Evolutionary conservation across 2,797 vertebrate genomes (phyloP).

Genomic region (Eidolon dupreanum): DNA sequence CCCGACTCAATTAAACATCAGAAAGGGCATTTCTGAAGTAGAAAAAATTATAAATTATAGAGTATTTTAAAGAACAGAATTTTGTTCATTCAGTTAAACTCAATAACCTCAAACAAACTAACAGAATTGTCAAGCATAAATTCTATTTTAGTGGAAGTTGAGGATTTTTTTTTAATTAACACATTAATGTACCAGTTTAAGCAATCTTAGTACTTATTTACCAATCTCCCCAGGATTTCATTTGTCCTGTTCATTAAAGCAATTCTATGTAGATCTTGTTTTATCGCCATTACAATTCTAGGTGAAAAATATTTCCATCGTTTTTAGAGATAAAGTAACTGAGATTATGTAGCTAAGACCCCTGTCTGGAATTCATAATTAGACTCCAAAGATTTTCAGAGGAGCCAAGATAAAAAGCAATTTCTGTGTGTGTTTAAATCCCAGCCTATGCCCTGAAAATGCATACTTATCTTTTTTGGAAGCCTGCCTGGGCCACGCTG

Average conservation of each 20-base stretch:
- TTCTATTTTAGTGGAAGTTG: background rate
- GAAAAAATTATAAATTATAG: background rate
- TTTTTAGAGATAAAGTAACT: constrained; percentile 48
- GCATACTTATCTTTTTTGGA: background rate
- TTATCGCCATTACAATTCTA: background rate
- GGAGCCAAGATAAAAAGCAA: background rate
- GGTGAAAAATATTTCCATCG: background rate
- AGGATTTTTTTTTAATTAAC: background rate
- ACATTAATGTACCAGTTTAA: background rate
- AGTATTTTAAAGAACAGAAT: constrained; percentile 4
- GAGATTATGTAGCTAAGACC: background rate
- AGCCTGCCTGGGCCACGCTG: background rate
- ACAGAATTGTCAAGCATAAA: background rate
- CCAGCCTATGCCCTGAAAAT: background rate
- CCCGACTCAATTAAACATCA: background rate
- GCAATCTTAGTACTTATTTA: background rate
- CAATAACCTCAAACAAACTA: constrained; percentile 28
- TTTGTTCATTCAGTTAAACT: constrained; percentile 11
- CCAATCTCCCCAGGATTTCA: background rate
- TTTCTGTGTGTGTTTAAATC: background rate
- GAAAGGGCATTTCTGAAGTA: background rate
- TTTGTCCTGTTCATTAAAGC: background rate
- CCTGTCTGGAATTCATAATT: constrained; percentile 6
- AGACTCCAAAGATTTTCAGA: background rate
- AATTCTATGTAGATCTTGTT: background rate